phyloP scores from a whole-genome alignment of 2,888 invertebrate genomes.

The Oligia latruncula region DNA sequence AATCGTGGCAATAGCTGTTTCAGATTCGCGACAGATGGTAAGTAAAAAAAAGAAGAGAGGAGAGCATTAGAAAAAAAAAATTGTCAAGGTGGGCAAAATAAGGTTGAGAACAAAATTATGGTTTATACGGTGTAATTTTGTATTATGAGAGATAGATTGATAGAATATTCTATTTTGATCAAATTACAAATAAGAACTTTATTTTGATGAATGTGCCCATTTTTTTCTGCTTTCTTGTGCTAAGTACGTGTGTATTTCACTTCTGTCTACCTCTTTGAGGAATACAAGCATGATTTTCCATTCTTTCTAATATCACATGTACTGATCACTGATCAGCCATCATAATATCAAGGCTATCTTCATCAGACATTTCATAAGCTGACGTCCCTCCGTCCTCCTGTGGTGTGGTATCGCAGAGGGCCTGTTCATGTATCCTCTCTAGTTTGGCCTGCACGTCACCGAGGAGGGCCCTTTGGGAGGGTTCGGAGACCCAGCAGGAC shows the following conservation, averaged over 20 bases:
- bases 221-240: not conserved
- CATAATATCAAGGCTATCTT: constrained; percentile 74
- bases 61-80: no score
- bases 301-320: constrained; percentile 1
- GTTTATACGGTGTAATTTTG: not conserved
- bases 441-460: constrained; percentile 94
- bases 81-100: not conserved
- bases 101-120: not conserved
- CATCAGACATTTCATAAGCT: constrained; percentile 63
- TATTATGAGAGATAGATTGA: not conserved
- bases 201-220: not conserved
- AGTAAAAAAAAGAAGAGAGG: no score
- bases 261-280: not conserved
- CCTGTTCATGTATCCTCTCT: constrained; percentile 85
- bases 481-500: constrained; percentile 95
- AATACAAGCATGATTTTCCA: not conserved
- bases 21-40: no score
- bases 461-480: constrained; percentile 93
- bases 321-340: constrained; percentile 18
- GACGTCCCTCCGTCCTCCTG: constrained; percentile 42
- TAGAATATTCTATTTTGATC: not conserved
- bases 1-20: no score
- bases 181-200: not conserved
- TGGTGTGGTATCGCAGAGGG: constrained; percentile 44
- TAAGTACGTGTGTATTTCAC: not conserved